phyloP scores from a whole-genome alignment of 1,140 invertebrate species.

The Plectrocnemia conspersa region DNA sequence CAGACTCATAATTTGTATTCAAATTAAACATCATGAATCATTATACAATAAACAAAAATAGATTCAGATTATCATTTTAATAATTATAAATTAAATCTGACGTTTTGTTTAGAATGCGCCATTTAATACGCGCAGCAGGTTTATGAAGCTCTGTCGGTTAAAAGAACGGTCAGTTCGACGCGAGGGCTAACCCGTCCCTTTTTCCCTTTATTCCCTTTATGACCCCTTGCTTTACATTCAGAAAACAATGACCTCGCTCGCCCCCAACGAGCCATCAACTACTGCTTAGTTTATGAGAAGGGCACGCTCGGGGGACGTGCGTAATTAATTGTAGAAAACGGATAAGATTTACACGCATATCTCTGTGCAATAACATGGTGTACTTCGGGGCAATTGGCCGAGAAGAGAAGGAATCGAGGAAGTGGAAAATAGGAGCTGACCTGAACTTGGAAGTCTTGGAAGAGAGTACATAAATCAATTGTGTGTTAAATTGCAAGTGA shows the following conservation, averaged over 20 bases:
- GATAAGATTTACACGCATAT: slow-evolving; percentile 14
- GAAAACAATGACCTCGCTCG: slow-evolving; percentile 12
- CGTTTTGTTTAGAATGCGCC: too few relatives aligned
- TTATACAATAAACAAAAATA: too few relatives aligned
- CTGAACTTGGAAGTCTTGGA: too few relatives aligned
- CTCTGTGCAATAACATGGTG: slow-evolving; percentile 5
- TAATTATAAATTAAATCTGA: too few relatives aligned
- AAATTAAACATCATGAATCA: too few relatives aligned
- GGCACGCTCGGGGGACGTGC: slow-evolving; percentile 3
- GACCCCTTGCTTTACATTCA: slow-evolving; percentile 14
- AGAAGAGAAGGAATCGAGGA: too few relatives aligned
- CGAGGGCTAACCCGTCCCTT: slow-evolving; percentile 3
- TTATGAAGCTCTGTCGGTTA: too few relatives aligned
- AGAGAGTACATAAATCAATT: neutral
- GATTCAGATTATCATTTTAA: too few relatives aligned
- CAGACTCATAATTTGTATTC: too few relatives aligned
- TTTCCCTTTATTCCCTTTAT: slow-evolving; percentile 5
- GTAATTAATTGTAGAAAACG: slow-evolving; percentile 21
- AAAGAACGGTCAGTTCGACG: slow-evolving; percentile 12
- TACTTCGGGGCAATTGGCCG: too few relatives aligned
- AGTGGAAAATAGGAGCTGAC: too few relatives aligned
- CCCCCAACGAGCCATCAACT: neutral
- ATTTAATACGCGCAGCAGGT: too few relatives aligned
- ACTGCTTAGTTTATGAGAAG: slow-evolving; percentile 17
- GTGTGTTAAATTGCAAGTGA: neutral